Evolutionary conservation across 1,140 invertebrate genomes (phyloP).

Genomic region (Meteorus sp.): DNA sequence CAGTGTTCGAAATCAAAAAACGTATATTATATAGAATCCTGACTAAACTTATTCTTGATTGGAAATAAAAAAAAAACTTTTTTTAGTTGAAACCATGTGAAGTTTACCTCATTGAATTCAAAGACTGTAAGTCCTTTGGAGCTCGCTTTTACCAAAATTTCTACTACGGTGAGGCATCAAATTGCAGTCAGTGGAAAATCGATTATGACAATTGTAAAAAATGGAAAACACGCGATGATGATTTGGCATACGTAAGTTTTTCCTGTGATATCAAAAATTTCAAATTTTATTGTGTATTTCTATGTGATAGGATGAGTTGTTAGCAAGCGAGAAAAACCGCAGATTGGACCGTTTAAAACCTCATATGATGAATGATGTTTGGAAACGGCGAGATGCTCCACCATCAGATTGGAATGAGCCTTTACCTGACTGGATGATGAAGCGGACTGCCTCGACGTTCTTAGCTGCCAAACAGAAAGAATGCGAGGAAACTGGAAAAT

Average conservation of each 20-base stretch:
- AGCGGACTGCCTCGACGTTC: conserved; percentile 69
- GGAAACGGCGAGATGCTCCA: conserved; percentile 74
- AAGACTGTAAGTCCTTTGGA: conserved; percentile 73
- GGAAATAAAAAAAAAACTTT: too few species aligned
- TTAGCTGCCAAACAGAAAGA: conserved; percentile 67
- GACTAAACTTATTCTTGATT: too few species aligned
- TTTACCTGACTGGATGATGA: conserved; percentile 72
- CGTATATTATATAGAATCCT: too few species aligned
- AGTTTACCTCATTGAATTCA: conserved; percentile 25
- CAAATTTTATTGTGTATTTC: background rate
- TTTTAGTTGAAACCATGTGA: conserved; percentile 20
- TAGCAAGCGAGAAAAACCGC: conserved; percentile 72
- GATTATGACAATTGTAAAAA: conserved; percentile 75
- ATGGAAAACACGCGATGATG: conserved; percentile 67
- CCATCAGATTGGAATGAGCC: conserved; percentile 78
- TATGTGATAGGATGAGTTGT: conserved; percentile 63
- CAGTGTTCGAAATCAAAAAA: too few species aligned
- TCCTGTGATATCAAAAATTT: conserved; percentile 8
- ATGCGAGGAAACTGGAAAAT: conserved; percentile 57
- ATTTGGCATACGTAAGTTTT: conserved; percentile 67
- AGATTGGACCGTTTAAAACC: conserved; percentile 64
- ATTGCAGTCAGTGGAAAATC: conserved; percentile 78
- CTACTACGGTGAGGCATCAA: conserved; percentile 69
- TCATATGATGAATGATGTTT: conserved; percentile 75
- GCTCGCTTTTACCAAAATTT: conserved; percentile 86